Evolutionary conservation across 2,113 vertebrate species (phyloP).

Genomic region (Condylura cristata): DNA sequence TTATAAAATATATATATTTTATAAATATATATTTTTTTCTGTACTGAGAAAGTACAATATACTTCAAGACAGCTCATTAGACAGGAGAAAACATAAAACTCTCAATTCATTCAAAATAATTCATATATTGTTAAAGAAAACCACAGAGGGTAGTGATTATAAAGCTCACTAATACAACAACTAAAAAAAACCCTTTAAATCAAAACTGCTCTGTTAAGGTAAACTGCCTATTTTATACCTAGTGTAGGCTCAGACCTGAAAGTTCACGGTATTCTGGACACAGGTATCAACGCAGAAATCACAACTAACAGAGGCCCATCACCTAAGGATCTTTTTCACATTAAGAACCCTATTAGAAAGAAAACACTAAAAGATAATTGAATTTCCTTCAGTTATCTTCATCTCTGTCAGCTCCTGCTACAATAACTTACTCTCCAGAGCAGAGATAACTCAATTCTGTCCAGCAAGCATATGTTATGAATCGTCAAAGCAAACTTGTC

Average conservation of each 20-base stretch:
- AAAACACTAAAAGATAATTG: constrained; percentile 99
- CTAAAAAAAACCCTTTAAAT: constrained; percentile 85
- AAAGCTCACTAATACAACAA: constrained; percentile 63
- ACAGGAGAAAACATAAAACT: background rate
- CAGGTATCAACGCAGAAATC: constrained; percentile 87
- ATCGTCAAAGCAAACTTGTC: constrained; percentile 95
- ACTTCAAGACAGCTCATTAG: background rate
- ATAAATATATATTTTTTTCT: too few species aligned
- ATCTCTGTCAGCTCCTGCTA: constrained; percentile 98
- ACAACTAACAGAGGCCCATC: constrained; percentile 86
- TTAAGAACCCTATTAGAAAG: constrained; percentile 99
- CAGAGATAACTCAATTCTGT: constrained; percentile 99
- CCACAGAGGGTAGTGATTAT: constrained; percentile 22
- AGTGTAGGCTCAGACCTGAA: constrained; percentile 89
- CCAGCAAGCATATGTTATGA: constrained; percentile 95
- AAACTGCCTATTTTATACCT: constrained; percentile 90
- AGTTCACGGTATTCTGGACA: constrained; percentile 87
- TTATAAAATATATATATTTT: too few species aligned
- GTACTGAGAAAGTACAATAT: background rate
- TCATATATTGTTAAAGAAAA: constrained; percentile 31
- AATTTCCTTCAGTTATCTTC: constrained; percentile 99
- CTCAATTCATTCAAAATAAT: background rate
- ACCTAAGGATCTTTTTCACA: constrained; percentile 98
- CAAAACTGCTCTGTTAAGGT: constrained; percentile 86
- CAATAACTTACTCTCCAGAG: constrained; percentile 99